A percentile compares a stretch with the other conserved stretches of the same genome.
Evolutionary conservation across 2,797 vertebrate species (phyloP).

Genomic region (Masticophis lateralis): DNA sequence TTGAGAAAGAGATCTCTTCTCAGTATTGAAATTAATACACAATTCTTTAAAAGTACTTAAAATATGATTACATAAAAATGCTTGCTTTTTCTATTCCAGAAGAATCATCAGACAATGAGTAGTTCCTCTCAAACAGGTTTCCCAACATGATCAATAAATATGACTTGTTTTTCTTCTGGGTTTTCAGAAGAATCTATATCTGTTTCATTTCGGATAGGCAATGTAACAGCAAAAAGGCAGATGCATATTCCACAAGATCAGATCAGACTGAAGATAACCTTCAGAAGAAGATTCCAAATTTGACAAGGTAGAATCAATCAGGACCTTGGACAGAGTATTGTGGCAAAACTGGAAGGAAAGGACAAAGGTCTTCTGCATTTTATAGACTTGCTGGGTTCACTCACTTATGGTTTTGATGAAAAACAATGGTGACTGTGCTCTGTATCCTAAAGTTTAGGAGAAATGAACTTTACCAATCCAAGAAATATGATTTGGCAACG

Average conservation of each 20-base stretch:
- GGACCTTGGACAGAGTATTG: slow-evolving; percentile 16
- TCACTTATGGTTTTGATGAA: neutral
- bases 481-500: neutral
- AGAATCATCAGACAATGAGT: neutral
- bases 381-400: neutral
- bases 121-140: neutral
- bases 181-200: neutral
- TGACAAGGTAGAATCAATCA: neutral
- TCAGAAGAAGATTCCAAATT: neutral
- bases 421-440: neutral
- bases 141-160: neutral
- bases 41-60: neutral
- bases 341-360: neutral
- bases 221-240: neutral
- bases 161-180: neutral
- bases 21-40: neutral
- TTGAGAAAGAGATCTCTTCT: neutral
- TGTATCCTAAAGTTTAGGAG: neutral
- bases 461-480: neutral
- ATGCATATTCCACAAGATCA: neutral
- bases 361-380: neutral
- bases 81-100: neutral
- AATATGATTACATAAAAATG: neutral
- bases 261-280: neutral
- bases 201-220: neutral